Percentiles rank a stretch among this genome's conserved stretches.
phyloP scores from a whole-genome alignment of 1,140 invertebrate species.

The Probaryconus sp. region DNA sequence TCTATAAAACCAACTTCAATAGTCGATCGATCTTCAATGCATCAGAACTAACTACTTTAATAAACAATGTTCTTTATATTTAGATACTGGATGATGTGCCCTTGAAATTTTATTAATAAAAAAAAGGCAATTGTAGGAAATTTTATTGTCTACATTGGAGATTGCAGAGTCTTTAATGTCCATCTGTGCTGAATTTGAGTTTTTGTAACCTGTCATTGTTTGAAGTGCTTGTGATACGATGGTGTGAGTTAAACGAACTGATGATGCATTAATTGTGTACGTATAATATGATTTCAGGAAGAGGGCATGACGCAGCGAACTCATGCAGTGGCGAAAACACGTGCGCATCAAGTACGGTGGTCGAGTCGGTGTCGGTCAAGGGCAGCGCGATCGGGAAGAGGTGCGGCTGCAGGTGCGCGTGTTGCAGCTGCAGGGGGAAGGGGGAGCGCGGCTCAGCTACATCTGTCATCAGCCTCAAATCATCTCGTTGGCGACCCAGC shows the following conservation, averaged over 20 bases:
- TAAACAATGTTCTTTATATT: too few species aligned
- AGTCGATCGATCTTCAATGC: too few species aligned
- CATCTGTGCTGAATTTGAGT: too few species aligned
- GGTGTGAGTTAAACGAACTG: neutral
- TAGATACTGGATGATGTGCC: too few species aligned
- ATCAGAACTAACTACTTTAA: too few species aligned
- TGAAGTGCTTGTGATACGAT: too few species aligned
- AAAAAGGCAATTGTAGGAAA: too few species aligned
- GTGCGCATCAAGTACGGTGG: slow-evolving; percentile 79
- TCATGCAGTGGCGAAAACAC: slow-evolving; percentile 80
- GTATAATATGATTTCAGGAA: slow-evolving; percentile 67
- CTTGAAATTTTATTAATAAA: too few species aligned
- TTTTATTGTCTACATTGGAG: too few species aligned
- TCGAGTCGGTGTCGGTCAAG: slow-evolving; percentile 79
- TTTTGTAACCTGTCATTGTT: too few species aligned
- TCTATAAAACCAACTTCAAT: too few species aligned
- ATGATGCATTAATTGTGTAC: neutral
- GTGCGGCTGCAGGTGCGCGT: slow-evolving; percentile 76
- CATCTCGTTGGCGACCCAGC: slow-evolving; percentile 70
- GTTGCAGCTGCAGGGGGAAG: slow-evolving; percentile 76
- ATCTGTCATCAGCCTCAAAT: slow-evolving; percentile 75
- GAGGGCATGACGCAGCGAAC: slow-evolving; percentile 78
- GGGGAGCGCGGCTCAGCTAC: slow-evolving; percentile 75
- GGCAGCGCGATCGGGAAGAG: slow-evolving; percentile 74
- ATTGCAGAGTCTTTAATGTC: too few species aligned